Conservation (phyloP, 2,113 vertebrate species). For the Mustela lutreola region DNA sequence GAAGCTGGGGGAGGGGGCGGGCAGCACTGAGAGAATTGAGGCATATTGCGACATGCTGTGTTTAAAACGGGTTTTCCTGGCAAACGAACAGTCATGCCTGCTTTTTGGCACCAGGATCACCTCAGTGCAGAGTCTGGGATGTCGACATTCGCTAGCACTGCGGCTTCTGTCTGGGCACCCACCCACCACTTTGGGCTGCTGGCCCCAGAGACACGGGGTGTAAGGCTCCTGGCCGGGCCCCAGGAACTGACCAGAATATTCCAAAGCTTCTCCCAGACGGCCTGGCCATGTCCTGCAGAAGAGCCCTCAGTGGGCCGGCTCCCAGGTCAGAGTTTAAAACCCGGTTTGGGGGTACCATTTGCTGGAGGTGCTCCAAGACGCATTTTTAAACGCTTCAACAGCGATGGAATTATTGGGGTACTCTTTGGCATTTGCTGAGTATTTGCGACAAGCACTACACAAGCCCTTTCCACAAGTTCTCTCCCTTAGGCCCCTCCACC, state of each 20-base stretch:
- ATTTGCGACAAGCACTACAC: not conserved
- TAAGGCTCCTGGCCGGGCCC: not conserved
- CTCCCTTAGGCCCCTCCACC: not conserved
- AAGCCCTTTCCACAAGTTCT: not conserved
- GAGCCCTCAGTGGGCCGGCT: not conserved
- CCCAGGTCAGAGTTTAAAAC: not conserved
- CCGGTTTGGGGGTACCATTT: too few species aligned
- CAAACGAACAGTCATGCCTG: not conserved
- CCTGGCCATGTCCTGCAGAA: not conserved
- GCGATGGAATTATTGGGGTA: not conserved
- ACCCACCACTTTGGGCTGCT: not conserved
- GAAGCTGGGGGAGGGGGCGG: too few species aligned
- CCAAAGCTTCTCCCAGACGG: too few species aligned
- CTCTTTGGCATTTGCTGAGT: not conserved
- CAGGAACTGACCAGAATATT: not conserved
- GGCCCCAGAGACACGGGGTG: not conserved
- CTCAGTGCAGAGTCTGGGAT: not conserved
- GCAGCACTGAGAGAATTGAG: not conserved
- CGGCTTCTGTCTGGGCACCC: not conserved
- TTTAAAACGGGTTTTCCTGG: conserved; percentile 48
- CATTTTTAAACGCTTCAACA: not conserved
- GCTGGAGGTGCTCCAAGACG: not conserved
- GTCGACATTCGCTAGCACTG: not conserved
- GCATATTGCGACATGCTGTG: not conserved
- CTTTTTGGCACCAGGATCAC: not conserved